phyloP scores from a whole-genome alignment of 2,888 invertebrate genomes.

The Eupithecia tripunctaria region DNA sequence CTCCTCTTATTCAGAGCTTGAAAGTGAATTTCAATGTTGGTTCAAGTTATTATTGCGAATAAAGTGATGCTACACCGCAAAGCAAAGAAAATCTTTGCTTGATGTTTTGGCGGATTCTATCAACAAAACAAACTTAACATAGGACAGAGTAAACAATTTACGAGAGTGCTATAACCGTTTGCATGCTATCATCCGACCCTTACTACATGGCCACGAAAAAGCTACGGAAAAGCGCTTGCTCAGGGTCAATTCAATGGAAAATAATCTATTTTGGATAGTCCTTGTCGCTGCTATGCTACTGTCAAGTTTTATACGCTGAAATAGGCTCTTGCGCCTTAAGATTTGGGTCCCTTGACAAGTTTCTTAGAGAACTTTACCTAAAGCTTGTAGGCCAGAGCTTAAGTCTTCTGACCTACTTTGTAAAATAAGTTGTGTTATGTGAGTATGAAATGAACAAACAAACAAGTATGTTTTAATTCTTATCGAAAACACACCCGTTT shows the following conservation, averaged over 20 bases:
- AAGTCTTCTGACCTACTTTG: constrained; percentile 2
- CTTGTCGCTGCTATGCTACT: neutral
- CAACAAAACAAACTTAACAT: constrained; percentile 52
- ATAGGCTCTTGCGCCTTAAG: constrained; percentile 1
- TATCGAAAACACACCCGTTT: neutral
- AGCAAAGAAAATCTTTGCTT: constrained; percentile 32
- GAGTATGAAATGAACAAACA: constrained; percentile 33
- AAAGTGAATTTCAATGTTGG: constrained; percentile 15
- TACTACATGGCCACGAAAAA: constrained; percentile 18
- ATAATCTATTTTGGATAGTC: constrained; percentile 1
- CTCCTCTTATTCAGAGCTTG: neutral
- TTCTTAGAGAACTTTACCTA: neutral
- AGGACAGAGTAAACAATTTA: constrained; percentile 52
- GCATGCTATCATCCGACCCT: constrained; percentile 38
- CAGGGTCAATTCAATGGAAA: neutral
- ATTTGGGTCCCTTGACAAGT: constrained; percentile 1
- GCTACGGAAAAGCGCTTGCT: constrained; percentile 4
- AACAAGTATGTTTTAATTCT: constrained; percentile 29
- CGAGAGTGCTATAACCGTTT: constrained; percentile 45
- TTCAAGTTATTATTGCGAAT: constrained; percentile 16
- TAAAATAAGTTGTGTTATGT: constrained; percentile 36
- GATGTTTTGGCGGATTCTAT: constrained; percentile 44
- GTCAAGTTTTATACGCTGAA: neutral
- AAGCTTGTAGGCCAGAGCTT: neutral
- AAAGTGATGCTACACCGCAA: constrained; percentile 16